phyloP scores from a whole-genome alignment of 92 coral and sea anemone genomes.

The Metridium senile region DNA sequence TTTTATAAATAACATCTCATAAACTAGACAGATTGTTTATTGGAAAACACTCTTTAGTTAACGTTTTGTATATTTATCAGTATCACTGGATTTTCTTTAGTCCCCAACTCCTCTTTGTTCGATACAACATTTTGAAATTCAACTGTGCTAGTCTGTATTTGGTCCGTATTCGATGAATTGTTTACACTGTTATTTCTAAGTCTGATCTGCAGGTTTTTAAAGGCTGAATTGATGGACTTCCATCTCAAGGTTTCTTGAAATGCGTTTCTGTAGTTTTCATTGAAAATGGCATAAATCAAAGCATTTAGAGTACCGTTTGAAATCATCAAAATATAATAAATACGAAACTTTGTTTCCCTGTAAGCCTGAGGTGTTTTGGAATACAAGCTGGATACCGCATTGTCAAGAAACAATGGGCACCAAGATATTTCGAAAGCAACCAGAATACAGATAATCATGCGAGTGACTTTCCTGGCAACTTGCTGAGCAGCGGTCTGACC shows the following conservation, averaged over 20 bases:
- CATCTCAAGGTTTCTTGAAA: not conserved
- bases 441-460: conserved; percentile 22
- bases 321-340: not conserved
- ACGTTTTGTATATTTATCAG: not conserved
- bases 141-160: too few species aligned
- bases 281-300: conserved; percentile 24
- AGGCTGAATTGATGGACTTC: not conserved
- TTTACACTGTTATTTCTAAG: too few species aligned
- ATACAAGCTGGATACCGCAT: not conserved
- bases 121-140: too few species aligned
- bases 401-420: conserved; percentile 17
- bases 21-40: too few species aligned
- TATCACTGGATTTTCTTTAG: too few species aligned
- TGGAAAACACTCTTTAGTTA: too few species aligned
- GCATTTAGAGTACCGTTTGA: conserved; percentile 17
- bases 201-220: not conserved
- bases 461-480: conserved; percentile 26
- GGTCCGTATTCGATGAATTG: too few species aligned
- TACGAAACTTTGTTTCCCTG: not conserved
- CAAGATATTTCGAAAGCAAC: too few species aligned
- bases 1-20: too few species aligned
- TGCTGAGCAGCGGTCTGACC: conserved; percentile 11
- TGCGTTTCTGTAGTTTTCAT: conserved; percentile 21
- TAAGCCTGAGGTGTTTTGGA: too few species aligned
- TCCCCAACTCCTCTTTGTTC: not conserved